Evolutionary conservation across 37 sponge, comb jelly and placozoan species (phyloP).

Genomic region (Cliona cf. orientalis): DNA sequence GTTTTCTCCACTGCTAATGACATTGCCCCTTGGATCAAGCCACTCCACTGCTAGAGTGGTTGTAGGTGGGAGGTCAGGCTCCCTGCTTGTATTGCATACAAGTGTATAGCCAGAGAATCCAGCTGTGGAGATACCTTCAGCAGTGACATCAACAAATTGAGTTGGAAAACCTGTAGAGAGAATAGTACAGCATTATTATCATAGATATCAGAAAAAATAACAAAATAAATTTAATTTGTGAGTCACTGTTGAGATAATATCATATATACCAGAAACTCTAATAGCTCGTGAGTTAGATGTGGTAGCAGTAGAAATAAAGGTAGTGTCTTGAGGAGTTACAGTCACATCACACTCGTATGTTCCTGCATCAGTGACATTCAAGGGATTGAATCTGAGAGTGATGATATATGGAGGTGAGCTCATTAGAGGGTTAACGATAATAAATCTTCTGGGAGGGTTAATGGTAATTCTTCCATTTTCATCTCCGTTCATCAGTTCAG

Average conservation of each 20-base stretch:
- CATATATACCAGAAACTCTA: too few relatives aligned
- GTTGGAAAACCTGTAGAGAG: conserved; percentile 10
- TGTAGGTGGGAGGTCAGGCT: background rate
- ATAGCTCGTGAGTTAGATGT: background rate
- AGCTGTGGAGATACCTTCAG: conserved; percentile 6
- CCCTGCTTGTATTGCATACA: background rate
- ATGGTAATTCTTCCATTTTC: background rate
- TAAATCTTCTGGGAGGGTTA: too few relatives aligned
- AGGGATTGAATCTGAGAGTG: background rate
- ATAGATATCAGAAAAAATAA: too few relatives aligned
- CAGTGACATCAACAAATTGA: background rate
- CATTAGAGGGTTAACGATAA: background rate
- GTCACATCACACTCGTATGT: background rate
- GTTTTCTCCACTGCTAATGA: background rate
- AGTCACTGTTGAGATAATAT: too few relatives aligned
- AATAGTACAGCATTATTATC: too few relatives aligned
- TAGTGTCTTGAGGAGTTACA: background rate
- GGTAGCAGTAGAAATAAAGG: background rate
- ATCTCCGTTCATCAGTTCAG: background rate
- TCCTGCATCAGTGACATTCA: background rate
- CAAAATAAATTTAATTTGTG: too few relatives aligned
- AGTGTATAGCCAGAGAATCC: background rate
- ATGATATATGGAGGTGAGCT: too few relatives aligned
- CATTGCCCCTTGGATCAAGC: background rate
- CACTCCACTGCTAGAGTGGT: background rate